phyloP scores from a whole-genome alignment of 2,888 invertebrate genomes.

The Rambutsinella grinnellia region DNA sequence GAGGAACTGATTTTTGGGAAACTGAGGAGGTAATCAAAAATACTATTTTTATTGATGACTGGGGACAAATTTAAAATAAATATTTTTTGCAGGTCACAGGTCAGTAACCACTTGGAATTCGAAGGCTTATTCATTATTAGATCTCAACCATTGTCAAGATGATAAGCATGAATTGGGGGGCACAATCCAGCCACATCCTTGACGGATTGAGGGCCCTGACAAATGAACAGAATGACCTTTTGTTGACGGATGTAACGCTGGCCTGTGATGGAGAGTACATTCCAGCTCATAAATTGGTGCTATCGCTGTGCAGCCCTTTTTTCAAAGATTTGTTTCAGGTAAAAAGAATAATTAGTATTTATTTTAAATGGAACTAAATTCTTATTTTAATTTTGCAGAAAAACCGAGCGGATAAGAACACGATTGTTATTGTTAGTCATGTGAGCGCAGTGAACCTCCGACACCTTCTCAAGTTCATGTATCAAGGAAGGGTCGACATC shows the following conservation, averaged over 20 bases:
- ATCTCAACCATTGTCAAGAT: no score
- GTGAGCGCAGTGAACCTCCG: conserved; percentile 57
- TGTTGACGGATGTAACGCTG: conserved; percentile 55
- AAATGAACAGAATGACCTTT: conserved; percentile 41
- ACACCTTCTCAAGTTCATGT: conserved; percentile 59
- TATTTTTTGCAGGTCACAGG: no score
- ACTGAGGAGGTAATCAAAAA: no score
- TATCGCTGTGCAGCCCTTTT: conserved; percentile 61
- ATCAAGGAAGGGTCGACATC: conserved; percentile 61
- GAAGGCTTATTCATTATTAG: no score
- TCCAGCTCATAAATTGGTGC: conserved; percentile 58
- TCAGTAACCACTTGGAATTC: no score
- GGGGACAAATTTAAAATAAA: no score
- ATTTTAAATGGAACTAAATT: not conserved
- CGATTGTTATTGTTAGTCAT: conserved; percentile 59
- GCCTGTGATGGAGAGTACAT: conserved; percentile 61
- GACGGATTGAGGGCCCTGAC: conserved; percentile 29
- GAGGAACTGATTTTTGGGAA: no score
- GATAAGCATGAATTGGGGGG: conserved; percentile 58
- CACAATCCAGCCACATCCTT: conserved; percentile 47
- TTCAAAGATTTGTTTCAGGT: conserved; percentile 64
- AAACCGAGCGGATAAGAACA: conserved; percentile 50
- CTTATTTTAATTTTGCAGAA: conserved; percentile 25
- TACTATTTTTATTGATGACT: no score
- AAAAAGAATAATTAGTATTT: not conserved